Evolutionary conservation across 2,888 invertebrate genomes (phyloP), one percentile per base, ranked within the genome.

Genomic region (Lasioglossum morio): DNA sequence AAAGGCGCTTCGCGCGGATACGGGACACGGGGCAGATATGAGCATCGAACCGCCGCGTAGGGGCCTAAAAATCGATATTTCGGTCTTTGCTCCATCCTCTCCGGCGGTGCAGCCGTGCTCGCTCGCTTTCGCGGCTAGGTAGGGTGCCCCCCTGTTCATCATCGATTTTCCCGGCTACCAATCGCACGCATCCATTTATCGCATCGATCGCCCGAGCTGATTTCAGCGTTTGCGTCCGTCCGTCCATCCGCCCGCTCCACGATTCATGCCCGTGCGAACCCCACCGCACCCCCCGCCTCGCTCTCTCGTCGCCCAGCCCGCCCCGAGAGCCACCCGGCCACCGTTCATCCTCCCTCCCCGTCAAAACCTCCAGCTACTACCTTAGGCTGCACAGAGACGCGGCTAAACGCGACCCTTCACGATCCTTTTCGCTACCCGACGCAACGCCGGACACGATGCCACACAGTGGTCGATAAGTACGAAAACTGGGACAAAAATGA

Each of bases 181-280:
- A 97, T 97, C 97, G 96, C 97, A 96, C 96, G 96, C 96, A 97
- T 96, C 96, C 97, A 96, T 97, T 97, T 97, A 97, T 97, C 97
- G 96, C 96, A 97, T 97, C 97, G 97, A 97, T 97, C 96, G 96
- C 93, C 92, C 92, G 94, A 94, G 94, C 95, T 94, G 94, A 94
- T 94, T 94, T 94, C 93, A 93, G 94, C 94, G 92, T 94, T 93
- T 94, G 94, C 94, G 94, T 93, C 93, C 90, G 91, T 92, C 90
- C 91, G 88, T 92, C 93, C 90, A 90, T 92, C 92, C 91, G 89
- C 91, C 87, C 87, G 87, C 88, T 88, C 87, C 86, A 84, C 91
- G 90, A 90, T 91, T 89, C 88, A 89, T 86, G 74, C 82, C 82
- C 80, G 79, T 84, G 78, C 88, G 63, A 63, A 87, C 87, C 83